These are phyloP conservation scores for Morpho helenor DNA, from an alignment of 2,888 invertebrate species.

Conservation along the genomic window DNA sequence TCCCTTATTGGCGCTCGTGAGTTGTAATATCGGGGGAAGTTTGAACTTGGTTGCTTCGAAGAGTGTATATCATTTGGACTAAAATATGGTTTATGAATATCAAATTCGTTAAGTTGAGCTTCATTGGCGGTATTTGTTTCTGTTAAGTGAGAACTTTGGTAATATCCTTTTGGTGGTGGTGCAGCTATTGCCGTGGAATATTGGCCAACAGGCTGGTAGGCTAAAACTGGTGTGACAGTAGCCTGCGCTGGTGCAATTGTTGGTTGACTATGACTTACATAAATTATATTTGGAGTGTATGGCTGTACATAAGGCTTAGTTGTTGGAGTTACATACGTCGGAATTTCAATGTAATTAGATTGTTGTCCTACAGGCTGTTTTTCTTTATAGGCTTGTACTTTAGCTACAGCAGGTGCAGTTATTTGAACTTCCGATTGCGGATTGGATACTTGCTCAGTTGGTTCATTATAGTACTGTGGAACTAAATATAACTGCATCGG, in stretches of 20 bases:
- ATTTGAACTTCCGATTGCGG: slow-evolving; percentile 43
- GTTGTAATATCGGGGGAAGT: slow-evolving; percentile 56
- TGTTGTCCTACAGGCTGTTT: slow-evolving; percentile 51
- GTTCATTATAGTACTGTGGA: slow-evolving; percentile 62
- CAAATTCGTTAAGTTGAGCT: slow-evolving; percentile 42
- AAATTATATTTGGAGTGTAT: slow-evolving; percentile 45
- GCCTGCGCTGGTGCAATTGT: slow-evolving; percentile 43
- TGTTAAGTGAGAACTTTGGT: slow-evolving; percentile 44
- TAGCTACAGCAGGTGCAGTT: slow-evolving; percentile 34
- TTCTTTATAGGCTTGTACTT: slow-evolving; percentile 39
- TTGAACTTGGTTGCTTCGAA: slow-evolving; percentile 35
- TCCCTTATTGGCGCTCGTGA: slow-evolving; percentile 50
- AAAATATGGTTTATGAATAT: slow-evolving; percentile 44
- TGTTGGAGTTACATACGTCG: slow-evolving; percentile 47
- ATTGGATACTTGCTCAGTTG: slow-evolving; percentile 36
- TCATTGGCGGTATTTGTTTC: slow-evolving; percentile 54
- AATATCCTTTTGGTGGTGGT: slow-evolving; percentile 51
- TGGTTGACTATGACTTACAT: slow-evolving; percentile 53
- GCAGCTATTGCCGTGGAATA: slow-evolving; percentile 46
- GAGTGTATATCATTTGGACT: slow-evolving; percentile 48
- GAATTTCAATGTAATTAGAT: slow-evolving; percentile 55
- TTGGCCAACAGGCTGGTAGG: slow-evolving; percentile 56
- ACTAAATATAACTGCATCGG: slow-evolving; percentile 72
- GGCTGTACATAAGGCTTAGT: slow-evolving; percentile 51
- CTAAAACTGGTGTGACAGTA: slow-evolving; percentile 45